phyloP scores from a whole-genome alignment of 2,797 vertebrate species.

The Takifugu ocellatus region DNA sequence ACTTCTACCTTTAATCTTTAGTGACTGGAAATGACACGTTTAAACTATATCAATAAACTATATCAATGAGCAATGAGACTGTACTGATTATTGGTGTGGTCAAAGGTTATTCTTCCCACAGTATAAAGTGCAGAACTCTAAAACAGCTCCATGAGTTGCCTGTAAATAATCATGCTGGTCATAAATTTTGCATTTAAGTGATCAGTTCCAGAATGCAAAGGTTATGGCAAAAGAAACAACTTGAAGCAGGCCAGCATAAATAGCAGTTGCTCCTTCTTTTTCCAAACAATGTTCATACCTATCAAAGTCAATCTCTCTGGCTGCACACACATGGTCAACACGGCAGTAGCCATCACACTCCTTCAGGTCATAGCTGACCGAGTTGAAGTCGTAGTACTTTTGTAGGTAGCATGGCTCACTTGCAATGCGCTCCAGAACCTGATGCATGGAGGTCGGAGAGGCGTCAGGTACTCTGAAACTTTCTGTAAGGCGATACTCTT shows the following conservation, averaged over 20 bases:
- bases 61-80: conserved; percentile 1
- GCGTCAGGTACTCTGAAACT: conserved; percentile 81
- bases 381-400: conserved; percentile 88
- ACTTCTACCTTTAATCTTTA: not conserved
- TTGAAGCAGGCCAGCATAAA: conserved; percentile 29
- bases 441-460: conserved; percentile 81
- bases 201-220: conserved; percentile 27
- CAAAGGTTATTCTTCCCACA: conserved; percentile 19
- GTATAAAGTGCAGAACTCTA: conserved; percentile 3
- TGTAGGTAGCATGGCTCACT: conserved; percentile 71
- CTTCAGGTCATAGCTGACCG: conserved; percentile 82
- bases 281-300: conserved; percentile 78
- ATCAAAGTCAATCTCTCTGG: conserved; percentile 80
- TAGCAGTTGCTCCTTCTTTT: conserved; percentile 44
- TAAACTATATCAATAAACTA: conserved; percentile 14
- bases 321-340: conserved; percentile 84
- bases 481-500: conserved; percentile 87
- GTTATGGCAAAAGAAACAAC: conserved; percentile 50
- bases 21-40: conserved; percentile 6
- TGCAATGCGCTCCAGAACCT: conserved; percentile 67
- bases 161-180: no score
- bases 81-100: conserved; percentile 14
- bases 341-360: conserved; percentile 77
- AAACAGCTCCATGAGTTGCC: conserved; percentile 7
- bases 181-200: not conserved